phyloP scores from a whole-genome alignment of 2,888 invertebrate species.

The Drosophila fulvimacula region DNA sequence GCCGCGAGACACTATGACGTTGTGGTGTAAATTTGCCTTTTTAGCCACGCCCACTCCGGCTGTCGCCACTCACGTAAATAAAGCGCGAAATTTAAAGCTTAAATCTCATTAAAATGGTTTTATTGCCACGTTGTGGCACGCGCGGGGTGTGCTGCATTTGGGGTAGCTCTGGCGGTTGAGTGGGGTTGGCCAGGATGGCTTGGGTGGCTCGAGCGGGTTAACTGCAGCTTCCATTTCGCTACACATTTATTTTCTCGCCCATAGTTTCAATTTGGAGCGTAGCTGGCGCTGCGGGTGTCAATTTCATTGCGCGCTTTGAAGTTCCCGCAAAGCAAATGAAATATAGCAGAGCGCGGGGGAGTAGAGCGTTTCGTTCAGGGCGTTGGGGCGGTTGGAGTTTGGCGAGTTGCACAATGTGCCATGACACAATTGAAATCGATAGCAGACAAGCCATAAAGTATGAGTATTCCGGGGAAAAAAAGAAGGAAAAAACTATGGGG shows the following conservation, averaged over 20 bases:
- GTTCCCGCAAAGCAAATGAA: constrained; percentile 47
- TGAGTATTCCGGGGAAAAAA: constrained; percentile 25
- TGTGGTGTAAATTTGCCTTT: constrained; percentile 42
- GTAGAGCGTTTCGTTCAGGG: neutral
- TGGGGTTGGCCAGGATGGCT: neutral
- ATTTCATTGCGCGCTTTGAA: constrained; percentile 76
- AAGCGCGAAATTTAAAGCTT: constrained; percentile 77
- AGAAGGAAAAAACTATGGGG: constrained; percentile 53
- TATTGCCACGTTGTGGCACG: constrained; percentile 55
- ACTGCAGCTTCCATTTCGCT: constrained; percentile 68
- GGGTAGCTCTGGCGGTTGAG: constrained; percentile 7
- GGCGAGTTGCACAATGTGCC: constrained; percentile 37
- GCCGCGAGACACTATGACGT: constrained; percentile 25
- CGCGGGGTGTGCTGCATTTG: constrained; percentile 4
- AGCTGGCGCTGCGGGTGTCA: constrained; percentile 72
- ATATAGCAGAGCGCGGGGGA: constrained; percentile 15
- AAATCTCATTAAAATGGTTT: constrained; percentile 78
- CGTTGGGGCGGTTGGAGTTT: neutral
- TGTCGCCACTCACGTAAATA: constrained; percentile 67
- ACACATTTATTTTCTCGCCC: constrained; percentile 73
- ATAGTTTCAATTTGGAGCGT: constrained; percentile 71
- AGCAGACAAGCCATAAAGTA: constrained; percentile 41
- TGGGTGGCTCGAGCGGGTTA: constrained; percentile 9
- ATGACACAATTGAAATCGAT: constrained; percentile 77
- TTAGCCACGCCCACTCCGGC: constrained; percentile 38